Base-by-base conservation (phyloP, 2,888 invertebrate species). In the Carcina quercana region DNA sequence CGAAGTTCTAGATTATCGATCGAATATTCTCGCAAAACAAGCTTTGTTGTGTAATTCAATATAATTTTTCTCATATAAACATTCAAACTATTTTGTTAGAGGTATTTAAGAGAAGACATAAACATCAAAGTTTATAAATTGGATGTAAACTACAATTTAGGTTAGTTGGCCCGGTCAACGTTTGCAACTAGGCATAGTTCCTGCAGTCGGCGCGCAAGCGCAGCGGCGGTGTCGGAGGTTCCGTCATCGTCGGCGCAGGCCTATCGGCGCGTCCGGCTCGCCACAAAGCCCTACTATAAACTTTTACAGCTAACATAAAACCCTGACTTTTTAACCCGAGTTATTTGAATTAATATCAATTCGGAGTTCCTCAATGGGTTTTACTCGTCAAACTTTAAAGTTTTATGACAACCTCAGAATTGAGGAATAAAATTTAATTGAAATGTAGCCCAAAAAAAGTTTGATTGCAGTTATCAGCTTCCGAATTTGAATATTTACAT, bases 291-390 rank as follows among this genome's bases (percentile, higher is more conserved):
- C 82, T 57, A 67, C 72, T 74, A 83, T 83, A 83, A 83, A 83
- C 70, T 75, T 83, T 83, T 83, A 83, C 79, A 80, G 59, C 83
- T 50, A 66, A 63, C 75, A 83, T 83, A 83, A 83, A 83, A 83
- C 75, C 80, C 80, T 67, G 82, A 82, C 80, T 83, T 83, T 83
- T 83, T 83, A 80, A 80, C 80, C 83, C 66, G 66, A 80, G 74
- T 82, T 83, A 83, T 83, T 83, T 83, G 83, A 82, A 83, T 83
- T 83, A 80, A 82, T 83, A 82, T 83, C 80, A 79, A 82, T 82
- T 74, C 82, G 70, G 78, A 78, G 78, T 79, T 80, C 67, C 80
- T 83, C 82, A 83, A 82, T 83, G 83, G 83, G 76, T 75, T 82
- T 82, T 71, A 82, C 82, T 80, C 72, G 79, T 83, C 82, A 70